These are phyloP conservation scores for Sphyrna mokarran DNA, from an alignment of 2,113 vertebrate genomes.

Conservation along the genomic window DNA sequence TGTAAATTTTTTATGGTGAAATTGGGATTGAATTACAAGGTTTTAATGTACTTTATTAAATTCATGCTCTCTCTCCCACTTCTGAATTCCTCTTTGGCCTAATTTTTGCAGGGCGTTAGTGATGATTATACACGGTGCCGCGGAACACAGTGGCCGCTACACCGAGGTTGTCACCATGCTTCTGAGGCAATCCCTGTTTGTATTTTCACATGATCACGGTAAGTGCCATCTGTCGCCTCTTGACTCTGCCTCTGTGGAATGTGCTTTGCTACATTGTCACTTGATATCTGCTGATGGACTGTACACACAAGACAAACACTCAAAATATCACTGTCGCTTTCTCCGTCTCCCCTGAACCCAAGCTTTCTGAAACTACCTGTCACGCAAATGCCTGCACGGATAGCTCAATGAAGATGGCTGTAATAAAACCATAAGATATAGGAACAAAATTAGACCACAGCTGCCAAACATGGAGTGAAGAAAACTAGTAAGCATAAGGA, in stretches of 20 bases:
- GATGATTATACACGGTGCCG: constrained; percentile 82
- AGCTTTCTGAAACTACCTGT: neutral
- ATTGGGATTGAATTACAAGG: neutral
- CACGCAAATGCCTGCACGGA: neutral
- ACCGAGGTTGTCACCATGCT: constrained; percentile 76
- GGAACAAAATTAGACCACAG: no score
- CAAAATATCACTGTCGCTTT: neutral
- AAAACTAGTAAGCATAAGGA: neutral
- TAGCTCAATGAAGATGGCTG: neutral
- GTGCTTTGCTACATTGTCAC: neutral
- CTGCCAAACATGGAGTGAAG: neutral
- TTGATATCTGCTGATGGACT: neutral
- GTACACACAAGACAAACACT: neutral
- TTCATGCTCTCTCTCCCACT: neutral
- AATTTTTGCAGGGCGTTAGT: constrained; percentile 70
- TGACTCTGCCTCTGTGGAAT: neutral
- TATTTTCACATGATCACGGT: constrained; percentile 92
- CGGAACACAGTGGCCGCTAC: constrained; percentile 86
- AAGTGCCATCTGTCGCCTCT: constrained; percentile 50
- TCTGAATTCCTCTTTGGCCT: neutral
- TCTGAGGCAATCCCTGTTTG: constrained; percentile 68
- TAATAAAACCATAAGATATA: no score
- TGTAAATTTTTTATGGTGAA: no score
- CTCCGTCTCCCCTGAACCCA: neutral
- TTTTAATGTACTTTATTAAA: neutral